Evolutionary conservation across 2,113 vertebrate genomes (phyloP), one percentile per base, ranked within the genome.

Genomic region (Fulica atra): DNA sequence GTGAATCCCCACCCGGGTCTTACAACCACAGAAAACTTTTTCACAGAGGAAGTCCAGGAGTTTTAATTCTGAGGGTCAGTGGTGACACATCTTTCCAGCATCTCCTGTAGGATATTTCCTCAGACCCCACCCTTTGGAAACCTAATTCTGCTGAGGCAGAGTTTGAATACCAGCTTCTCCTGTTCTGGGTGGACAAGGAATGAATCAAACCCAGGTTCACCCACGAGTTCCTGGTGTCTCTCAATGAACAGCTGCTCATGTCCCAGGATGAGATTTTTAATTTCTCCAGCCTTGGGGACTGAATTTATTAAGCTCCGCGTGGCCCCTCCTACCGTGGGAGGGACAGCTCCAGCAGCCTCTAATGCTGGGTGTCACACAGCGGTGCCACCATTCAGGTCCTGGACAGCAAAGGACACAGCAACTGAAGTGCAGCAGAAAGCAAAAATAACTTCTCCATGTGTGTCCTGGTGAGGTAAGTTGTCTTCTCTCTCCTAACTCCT

Each of bases 281-380:
- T 92, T 95, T 89, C 85, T 60, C 60, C 50, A 92, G 76, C 86
- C 72, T 90, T 74, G 44, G 74, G 94, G 60, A 76, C 59, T 29
- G 86, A 81, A 74, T 95, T 90, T 76, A 92, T 84, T 54, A 61
- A 96, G 31, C 69, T 28, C 16, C 7, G 5, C 11, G 1, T 93
- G 92, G 95, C 96, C 44, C 95, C 97, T 96, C 97, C 97, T 95
- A 73, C 89, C 33, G 89, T 94, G 97, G 97, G 97, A 86, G 85
- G 97, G 95, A 73, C 88, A 5, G 77, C 86, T 88, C 61, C 69
- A 2, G 76, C 86, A 78, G 91, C 74, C 88, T 80, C 81, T 90
- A 69, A 76, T 38, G 33, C 19, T 20, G 90, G 70, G 54, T 93
- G 93, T 94, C 96, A 93, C 88, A 64, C 35, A 71, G 85, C 82